A percentile compares a stretch with the other conserved stretches of the same genome.
These are phyloP conservation scores for Greenwoodochromis staneri DNA, from an alignment of 2,113 vertebrate genomes.

Conservation along the genomic window DNA sequence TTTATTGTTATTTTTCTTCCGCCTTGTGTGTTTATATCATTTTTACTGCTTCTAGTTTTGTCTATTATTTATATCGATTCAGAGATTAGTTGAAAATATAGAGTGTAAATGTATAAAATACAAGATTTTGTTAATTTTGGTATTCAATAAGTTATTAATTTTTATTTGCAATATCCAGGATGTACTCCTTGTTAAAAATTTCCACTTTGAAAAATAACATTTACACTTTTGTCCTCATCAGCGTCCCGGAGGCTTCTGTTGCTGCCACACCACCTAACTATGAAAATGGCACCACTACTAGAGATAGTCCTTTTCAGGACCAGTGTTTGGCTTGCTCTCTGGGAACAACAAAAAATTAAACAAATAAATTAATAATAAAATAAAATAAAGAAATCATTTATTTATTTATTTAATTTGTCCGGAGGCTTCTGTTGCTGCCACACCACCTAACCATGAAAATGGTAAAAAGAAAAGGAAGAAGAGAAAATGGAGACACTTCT, in stretches of 20 bases:
- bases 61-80: neutral
- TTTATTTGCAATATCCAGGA: neutral
- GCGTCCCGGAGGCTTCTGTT: neutral
- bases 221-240: neutral
- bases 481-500: neutral
- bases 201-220: neutral
- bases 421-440: neutral
- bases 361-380: too few species aligned
- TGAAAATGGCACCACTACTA: neutral
- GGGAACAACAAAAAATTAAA: neutral
- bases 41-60: neutral
- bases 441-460: neutral
- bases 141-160: fast-evolving
- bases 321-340: neutral
- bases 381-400: too few species aligned
- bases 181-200: neutral
- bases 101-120: neutral
- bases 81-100: neutral
- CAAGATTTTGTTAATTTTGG: neutral
- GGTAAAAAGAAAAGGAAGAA: neutral
- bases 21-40: fast-evolving
- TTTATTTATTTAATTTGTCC: neutral
- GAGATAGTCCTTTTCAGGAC: too few species aligned
- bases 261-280: neutral
- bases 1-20: neutral